These are phyloP conservation scores for Caenorhabditis sp. DNA, from an alignment of 2,888 invertebrate species.

Conservation along the genomic window DNA sequence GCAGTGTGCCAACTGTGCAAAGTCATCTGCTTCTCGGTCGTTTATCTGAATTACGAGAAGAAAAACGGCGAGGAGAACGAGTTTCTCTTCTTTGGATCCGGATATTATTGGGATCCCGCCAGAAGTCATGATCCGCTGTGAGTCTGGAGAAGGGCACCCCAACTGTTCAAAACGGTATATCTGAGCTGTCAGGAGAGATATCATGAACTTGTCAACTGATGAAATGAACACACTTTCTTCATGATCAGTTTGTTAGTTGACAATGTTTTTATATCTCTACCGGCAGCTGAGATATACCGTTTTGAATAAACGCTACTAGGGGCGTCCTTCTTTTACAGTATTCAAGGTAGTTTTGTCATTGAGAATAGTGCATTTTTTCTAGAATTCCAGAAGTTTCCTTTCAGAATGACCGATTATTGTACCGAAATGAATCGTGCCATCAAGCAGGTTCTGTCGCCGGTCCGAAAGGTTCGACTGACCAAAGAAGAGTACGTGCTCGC, in stretches of 20 bases:
- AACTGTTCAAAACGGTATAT: too few species aligned
- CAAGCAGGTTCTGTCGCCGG: slow-evolving; percentile 29
- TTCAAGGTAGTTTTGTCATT: too few species aligned
- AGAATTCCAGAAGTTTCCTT: too few species aligned
- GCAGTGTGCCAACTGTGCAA: slow-evolving; percentile 54
- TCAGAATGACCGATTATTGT: slow-evolving; percentile 43
- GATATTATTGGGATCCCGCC: slow-evolving; percentile 50
- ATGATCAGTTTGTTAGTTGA: too few species aligned
- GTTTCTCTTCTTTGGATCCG: slow-evolving; percentile 43
- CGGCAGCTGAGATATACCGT: too few species aligned
- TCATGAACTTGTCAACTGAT: too few species aligned
- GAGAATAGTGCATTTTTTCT: too few species aligned
- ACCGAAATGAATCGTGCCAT: slow-evolving; percentile 30
- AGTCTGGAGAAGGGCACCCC: slow-evolving; percentile 5
- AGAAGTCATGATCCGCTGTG: slow-evolving; percentile 47
- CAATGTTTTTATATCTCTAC: too few species aligned
- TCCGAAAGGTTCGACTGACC: slow-evolving; percentile 24
- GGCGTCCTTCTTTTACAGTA: too few species aligned
- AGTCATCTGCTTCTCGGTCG: slow-evolving; percentile 53
- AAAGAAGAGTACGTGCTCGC: slow-evolving; percentile 41
- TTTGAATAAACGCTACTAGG: too few species aligned
- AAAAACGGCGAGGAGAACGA: slow-evolving; percentile 13
- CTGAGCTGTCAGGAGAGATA: too few species aligned
- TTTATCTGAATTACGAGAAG: slow-evolving; percentile 41
- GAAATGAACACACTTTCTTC: too few species aligned